Evolutionary conservation across 2,888 invertebrate genomes (phyloP), one percentile per base, ranked within the genome.

Genomic region (Folsomia candida): DNA sequence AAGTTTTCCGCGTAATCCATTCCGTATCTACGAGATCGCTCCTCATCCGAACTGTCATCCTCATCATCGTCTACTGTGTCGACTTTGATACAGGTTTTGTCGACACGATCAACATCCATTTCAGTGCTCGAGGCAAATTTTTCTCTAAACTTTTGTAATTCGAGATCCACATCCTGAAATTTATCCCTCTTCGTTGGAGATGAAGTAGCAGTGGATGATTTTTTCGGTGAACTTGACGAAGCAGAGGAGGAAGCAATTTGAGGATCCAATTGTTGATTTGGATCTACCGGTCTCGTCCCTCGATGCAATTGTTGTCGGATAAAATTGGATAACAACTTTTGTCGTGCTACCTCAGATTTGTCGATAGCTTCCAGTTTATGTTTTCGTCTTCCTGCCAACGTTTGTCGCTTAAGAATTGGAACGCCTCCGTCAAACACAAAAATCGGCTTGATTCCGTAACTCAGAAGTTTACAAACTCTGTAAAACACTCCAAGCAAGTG

Each of bases 351-450:
- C 81, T 90, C 89, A 54, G 92, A 90, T 83, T 91, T 89, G 78
- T 88, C 87, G 69, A 88, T 85, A 67, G 89, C 87, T 83, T 88
- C 90, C 78, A 86, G 86, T 84, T 90, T 92, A 82, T 87, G 87
- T 81, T 88, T 89, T 83, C 91, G 89, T 76, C 96, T 86, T 79
- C 88, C 89, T 59, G 89, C 89, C 85, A 97, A 90, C 11, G 96
- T 97, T 84, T 94, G 91, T 80, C 88, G 91, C 85, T 99, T 99
- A 51, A 99, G 87, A 69, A 87, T 87, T 20, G 99, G 98, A 63
- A 94, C 93, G 57, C 91, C 91, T 26, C 99, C 99, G 87, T 99
- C 99, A 85, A 99, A 99, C 9, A 99, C 94, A 86, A 99, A 98
- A 1, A 99, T 89, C 1, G 99, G 99, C 81, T 93, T 94, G 76